phyloP scores from a whole-genome alignment of 2,113 vertebrate species.

The Nothobranchius kuhntae region DNA sequence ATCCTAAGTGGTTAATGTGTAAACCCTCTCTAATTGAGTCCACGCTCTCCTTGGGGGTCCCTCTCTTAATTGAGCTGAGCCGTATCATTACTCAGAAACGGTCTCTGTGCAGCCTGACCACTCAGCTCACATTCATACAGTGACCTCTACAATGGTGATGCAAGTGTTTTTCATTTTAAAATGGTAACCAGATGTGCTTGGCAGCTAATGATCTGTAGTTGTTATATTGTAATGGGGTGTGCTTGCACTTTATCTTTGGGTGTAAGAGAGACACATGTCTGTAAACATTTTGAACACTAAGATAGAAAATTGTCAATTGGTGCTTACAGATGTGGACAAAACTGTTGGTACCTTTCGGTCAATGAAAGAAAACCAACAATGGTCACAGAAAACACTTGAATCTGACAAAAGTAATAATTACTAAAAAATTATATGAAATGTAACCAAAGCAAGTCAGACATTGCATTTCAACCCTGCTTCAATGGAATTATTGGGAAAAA shows the following conservation, averaged over 20 bases:
- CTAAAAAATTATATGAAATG: no score
- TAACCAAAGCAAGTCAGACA: no score
- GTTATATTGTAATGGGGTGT: not conserved
- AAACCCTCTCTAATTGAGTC: slow-evolving; percentile 71
- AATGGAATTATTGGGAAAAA: no score
- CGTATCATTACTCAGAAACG: slow-evolving; percentile 59
- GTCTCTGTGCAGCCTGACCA: slow-evolving; percentile 38
- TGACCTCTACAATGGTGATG: slow-evolving; percentile 13
- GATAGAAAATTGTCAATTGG: no score
- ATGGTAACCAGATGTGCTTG: not conserved
- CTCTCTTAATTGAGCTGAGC: slow-evolving; percentile 66
- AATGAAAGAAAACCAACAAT: no score
- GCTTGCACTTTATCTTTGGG: not conserved
- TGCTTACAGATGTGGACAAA: no score
- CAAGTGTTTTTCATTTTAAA: slow-evolving; percentile 4
- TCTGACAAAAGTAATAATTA: no score
- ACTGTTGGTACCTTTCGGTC: no score
- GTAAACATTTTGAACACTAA: no score
- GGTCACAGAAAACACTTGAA: no score
- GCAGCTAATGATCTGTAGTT: not conserved
- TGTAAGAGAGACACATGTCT: no score
- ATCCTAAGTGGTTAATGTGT: slow-evolving; percentile 64
- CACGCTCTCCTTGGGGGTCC: slow-evolving; percentile 61
- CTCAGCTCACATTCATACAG: slow-evolving; percentile 24
- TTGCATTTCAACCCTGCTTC: no score